Conservation (phyloP, 2,888 invertebrate species). For the Drosophila monieri region DNA sequence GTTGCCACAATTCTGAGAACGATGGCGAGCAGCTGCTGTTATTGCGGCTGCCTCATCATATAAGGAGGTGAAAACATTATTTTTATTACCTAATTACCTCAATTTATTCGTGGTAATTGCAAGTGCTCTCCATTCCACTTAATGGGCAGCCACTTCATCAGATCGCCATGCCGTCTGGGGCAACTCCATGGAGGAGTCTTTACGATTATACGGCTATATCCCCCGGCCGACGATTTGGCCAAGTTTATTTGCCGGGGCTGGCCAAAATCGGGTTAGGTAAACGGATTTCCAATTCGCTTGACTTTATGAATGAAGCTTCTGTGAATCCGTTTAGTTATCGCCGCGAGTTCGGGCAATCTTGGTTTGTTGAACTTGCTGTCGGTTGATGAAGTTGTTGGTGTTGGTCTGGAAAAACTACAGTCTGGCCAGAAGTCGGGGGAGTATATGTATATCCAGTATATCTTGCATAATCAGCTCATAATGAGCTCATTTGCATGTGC, state of each 20-base stretch:
- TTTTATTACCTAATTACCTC: constrained; percentile 82
- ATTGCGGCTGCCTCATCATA: constrained; percentile 29
- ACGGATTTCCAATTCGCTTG: constrained; percentile 75
- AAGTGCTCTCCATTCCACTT: constrained; percentile 50
- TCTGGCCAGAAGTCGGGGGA: constrained; percentile 26
- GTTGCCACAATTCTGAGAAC: constrained; percentile 41
- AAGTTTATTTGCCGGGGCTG: constrained; percentile 1
- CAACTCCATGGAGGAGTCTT: constrained; percentile 18
- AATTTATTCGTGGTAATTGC: constrained; percentile 81
- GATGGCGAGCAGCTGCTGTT: constrained; percentile 45
- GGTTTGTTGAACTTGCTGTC: constrained; percentile 54
- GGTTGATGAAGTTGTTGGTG: constrained; percentile 29
- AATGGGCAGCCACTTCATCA: constrained; percentile 7
- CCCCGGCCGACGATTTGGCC: constrained; percentile 1
- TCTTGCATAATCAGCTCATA: constrained; percentile 67
- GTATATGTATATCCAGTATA: constrained; percentile 18
- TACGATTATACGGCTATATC: neutral
- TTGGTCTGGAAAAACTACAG: constrained; percentile 48
- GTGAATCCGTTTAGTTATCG: constrained; percentile 12
- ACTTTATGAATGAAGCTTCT: constrained; percentile 74
- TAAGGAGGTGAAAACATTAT: constrained; percentile 81
- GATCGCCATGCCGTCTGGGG: constrained; percentile 60
- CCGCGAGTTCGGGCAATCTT: constrained; percentile 37
- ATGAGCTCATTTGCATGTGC: constrained; percentile 69
- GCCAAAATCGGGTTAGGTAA: constrained; percentile 64